Conservation (phyloP, 2,113 vertebrate species). For the Bujurquina vittata region DNA sequence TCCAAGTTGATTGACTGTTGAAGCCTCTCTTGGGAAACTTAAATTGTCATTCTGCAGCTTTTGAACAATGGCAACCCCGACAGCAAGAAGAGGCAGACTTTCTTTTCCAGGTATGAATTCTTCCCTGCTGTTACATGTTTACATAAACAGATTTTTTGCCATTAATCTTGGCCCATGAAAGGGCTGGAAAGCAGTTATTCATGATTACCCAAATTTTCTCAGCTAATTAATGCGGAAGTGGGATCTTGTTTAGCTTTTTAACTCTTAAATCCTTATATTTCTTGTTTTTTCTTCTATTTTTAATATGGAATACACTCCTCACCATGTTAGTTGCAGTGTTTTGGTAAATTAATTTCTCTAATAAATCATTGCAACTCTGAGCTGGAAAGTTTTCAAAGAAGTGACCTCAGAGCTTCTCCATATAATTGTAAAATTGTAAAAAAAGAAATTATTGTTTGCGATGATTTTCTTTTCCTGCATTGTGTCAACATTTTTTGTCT, state of each 20-base stretch:
- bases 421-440: slow-evolving; percentile 26
- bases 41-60: slow-evolving; percentile 33
- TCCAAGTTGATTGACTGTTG: slow-evolving; percentile 29
- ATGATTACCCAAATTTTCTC: neutral
- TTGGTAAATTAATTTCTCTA: neutral
- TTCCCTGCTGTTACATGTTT: neutral
- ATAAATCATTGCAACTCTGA: slow-evolving; percentile 1
- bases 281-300: neutral
- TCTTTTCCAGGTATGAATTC: slow-evolving; percentile 1
- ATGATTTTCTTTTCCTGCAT: neutral
- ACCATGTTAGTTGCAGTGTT: neutral
- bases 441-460: neutral
- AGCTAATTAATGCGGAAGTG: neutral
- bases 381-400: slow-evolving; percentile 18
- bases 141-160: neutral
- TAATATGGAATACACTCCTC: neutral
- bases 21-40: slow-evolving; percentile 30
- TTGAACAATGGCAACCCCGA: slow-evolving; percentile 22
- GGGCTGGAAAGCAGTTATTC: neutral
- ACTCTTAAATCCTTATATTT: neutral
- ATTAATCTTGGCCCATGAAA: neutral
- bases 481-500: slow-evolving; percentile 16
- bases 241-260: neutral
- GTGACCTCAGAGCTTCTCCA: slow-evolving; percentile 26
- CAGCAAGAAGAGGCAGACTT: slow-evolving; percentile 14